phyloP scores from a whole-genome alignment of 2,888 invertebrate genomes.

The Podabrus alpinus region DNA sequence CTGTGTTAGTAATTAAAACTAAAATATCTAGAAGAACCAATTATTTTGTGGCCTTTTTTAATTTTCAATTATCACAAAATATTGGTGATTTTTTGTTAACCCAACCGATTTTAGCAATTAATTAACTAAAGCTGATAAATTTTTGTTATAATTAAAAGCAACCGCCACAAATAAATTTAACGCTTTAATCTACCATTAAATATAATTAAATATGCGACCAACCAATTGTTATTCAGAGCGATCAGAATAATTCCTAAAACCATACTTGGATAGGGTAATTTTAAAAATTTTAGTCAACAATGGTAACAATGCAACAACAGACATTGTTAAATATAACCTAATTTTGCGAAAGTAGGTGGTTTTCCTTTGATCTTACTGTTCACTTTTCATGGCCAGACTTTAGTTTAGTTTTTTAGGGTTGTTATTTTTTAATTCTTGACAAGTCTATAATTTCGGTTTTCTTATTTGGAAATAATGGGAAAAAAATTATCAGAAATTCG shows the following conservation, averaged over 20 bases:
- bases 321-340: not conserved
- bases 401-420: no score
- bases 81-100: not conserved
- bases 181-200: not conserved
- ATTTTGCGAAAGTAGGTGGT: not conserved
- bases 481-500: no score
- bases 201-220: not conserved
- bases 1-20: not conserved
- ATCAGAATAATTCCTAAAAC: not conserved
- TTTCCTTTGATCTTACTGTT: not conserved
- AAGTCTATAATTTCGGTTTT: not conserved
- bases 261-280: not conserved
- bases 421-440: not conserved
- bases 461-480: not conserved
- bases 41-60: not conserved
- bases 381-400: no score
- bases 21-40: not conserved
- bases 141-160: not conserved
- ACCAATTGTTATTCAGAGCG: not conserved
- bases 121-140: no score
- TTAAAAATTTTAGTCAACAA: not conserved
- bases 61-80: not conserved
- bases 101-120: not conserved
- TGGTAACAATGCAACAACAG: not conserved
- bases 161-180: not conserved